Conservation (phyloP, 2,888 invertebrate species). For the Resseliella maxima region DNA sequence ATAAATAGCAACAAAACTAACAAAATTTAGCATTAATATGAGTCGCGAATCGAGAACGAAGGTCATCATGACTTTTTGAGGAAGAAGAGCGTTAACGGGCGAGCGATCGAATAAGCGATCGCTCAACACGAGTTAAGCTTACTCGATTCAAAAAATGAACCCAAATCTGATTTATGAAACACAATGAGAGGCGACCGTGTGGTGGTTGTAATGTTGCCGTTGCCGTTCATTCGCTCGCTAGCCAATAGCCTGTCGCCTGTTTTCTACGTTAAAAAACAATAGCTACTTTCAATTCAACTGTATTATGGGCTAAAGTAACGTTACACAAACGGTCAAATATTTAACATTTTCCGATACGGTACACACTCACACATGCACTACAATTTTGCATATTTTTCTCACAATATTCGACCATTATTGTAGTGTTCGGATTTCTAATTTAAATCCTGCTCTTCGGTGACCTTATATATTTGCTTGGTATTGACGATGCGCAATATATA, state of each 20-base stretch:
- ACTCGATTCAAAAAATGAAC: conserved; percentile 2
- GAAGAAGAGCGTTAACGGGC: no score
- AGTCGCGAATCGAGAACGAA: conserved; percentile 6
- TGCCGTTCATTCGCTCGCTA: neutral
- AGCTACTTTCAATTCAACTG: neutral
- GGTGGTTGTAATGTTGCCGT: neutral
- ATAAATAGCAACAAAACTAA: neutral
- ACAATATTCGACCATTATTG: no score
- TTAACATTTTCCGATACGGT: neutral
- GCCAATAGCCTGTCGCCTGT: neutral
- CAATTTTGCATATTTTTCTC: neutral
- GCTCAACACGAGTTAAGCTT: neutral
- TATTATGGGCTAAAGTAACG: no score
- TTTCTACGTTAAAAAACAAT: neutral
- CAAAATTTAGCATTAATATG: conserved; percentile 6
- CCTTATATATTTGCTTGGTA: neutral
- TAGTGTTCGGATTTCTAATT: no score
- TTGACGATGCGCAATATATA: neutral
- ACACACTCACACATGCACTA: neutral
- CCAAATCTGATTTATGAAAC: conserved; percentile 41
- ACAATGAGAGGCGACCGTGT: neutral
- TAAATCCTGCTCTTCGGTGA: conserved; percentile 4
- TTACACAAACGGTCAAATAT: neutral
- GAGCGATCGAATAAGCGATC: no score
- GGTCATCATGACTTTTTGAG: conserved; percentile 37